Percentiles rank a stretch among this genome's conserved stretches.
Conservation (phyloP, 2,113 vertebrate genomes). For the Cyphomyrus plagiostoma region DNA sequence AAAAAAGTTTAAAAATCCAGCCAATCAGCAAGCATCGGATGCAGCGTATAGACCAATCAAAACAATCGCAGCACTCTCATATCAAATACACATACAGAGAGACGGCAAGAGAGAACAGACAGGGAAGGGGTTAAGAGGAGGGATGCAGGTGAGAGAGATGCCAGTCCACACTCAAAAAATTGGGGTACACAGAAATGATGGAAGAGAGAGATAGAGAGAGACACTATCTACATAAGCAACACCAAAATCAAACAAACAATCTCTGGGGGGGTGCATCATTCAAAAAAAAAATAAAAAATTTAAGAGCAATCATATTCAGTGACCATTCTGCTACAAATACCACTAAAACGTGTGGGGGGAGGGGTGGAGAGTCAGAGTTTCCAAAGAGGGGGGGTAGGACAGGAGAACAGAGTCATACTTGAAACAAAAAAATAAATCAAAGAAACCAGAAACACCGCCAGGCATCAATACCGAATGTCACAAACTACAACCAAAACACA, state of each 20-base stretch:
- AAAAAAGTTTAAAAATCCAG: constrained; percentile 48
- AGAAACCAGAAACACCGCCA: constrained; percentile 58
- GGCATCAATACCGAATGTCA: constrained; percentile 60
- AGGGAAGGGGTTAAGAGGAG: constrained; percentile 12
- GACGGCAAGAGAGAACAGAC: constrained; percentile 45
- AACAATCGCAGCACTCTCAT: constrained; percentile 62
- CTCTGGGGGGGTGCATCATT: constrained; percentile 65
- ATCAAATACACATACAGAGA: constrained; percentile 53
- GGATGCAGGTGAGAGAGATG: constrained; percentile 41
- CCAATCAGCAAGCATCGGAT: constrained; percentile 68
- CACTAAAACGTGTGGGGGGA: constrained; percentile 32
- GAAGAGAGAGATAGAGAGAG: constrained; percentile 33
- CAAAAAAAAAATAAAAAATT: constrained; percentile 51
- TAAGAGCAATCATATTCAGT: constrained; percentile 61
- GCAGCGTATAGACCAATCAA: constrained; percentile 66
- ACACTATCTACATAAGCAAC: constrained; percentile 50
- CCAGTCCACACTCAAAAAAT: constrained; percentile 51
- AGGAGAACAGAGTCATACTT: constrained; percentile 47
- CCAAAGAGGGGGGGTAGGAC: neutral
- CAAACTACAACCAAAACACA: constrained; percentile 57
- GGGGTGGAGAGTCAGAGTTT: neutral
- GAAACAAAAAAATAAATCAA: constrained; percentile 54
- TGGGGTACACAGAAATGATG: constrained; percentile 40
- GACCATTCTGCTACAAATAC: constrained; percentile 63
- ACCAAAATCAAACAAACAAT: constrained; percentile 44